Percentiles rank a stretch among this genome's conserved stretches.
These are phyloP conservation scores for Chrysaora quinquecirrha DNA, from an alignment of 30 jellyfish, hydroid and myxozoan species.

Conservation along the genomic window DNA sequence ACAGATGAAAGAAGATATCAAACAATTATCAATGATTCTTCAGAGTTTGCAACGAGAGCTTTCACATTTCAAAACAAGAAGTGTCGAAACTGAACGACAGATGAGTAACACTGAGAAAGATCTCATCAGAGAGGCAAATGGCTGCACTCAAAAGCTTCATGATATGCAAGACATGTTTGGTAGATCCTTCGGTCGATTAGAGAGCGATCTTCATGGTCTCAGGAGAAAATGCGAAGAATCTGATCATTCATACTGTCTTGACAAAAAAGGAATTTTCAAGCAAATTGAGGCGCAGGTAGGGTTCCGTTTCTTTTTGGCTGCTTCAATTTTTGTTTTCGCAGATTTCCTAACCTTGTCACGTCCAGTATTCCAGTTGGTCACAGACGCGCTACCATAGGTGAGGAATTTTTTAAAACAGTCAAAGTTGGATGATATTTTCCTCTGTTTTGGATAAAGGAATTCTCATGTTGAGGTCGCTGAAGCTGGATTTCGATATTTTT, in stretches of 20 bases:
- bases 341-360: no score
- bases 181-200: conserved; percentile 10
- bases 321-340: no score
- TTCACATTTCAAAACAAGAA: background rate
- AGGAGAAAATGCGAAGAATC: background rate
- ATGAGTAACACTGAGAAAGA: conserved; percentile 13
- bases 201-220: background rate
- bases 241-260: background rate
- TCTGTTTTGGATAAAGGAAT: no score
- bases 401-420: no score
- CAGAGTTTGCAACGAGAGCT: conserved; percentile 31
- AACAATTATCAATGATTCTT: conserved; percentile 24
- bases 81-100: conserved; percentile 10
- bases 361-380: no score
- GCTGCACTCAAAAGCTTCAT: conserved; percentile 20
- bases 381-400: no score
- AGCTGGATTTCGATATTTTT: no score
- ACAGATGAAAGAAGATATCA: conserved; percentile 40
- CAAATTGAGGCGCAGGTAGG: conserved; percentile 43
- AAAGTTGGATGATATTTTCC: no score
- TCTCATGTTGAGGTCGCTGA: no score
- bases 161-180: conserved; percentile 18
- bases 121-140: conserved; percentile 6
- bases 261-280: conserved; percentile 8
- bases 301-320: no score